Percentiles rank a stretch among this genome's conserved stretches.
These are phyloP conservation scores for Labeo rohita DNA, from an alignment of 2,113 vertebrate genomes.

Conservation along the genomic window DNA sequence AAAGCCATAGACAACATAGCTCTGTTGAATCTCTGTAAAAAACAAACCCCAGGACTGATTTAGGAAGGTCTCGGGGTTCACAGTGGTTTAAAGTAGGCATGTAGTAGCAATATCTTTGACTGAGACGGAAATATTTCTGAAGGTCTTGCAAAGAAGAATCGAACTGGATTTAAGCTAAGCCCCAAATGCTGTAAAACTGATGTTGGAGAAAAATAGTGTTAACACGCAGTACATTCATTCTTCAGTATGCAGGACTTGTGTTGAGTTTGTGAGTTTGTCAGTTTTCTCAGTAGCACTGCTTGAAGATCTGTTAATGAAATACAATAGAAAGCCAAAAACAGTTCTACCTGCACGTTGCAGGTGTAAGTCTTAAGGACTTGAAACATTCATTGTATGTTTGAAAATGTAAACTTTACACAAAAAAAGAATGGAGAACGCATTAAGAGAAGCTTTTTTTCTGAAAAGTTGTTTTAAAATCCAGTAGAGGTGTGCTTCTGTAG, in stretches of 20 bases:
- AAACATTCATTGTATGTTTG: constrained; percentile 58
- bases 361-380: constrained; percentile 62
- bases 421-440: constrained; percentile 38
- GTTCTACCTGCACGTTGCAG: constrained; percentile 42
- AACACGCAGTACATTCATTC: constrained; percentile 52
- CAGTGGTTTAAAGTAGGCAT: constrained; percentile 28
- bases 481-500: constrained; percentile 77
- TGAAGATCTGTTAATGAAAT: constrained; percentile 27
- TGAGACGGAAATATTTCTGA: constrained; percentile 7
- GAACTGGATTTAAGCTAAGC: neutral
- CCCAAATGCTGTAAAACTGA: neutral
- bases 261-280: constrained; percentile 10
- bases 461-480: constrained; percentile 78
- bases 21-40: constrained; percentile 34
- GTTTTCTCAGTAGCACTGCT: constrained; percentile 17
- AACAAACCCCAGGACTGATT: constrained; percentile 21
- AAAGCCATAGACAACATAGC: constrained; percentile 14
- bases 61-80: constrained; percentile 31
- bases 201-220: constrained; percentile 41
- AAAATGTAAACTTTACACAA: constrained; percentile 57
- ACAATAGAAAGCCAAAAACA: constrained; percentile 11
- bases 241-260: constrained; percentile 39
- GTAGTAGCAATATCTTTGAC: neutral
- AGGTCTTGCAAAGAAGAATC: constrained; percentile 6
- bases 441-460: constrained; percentile 62